phyloP scores from a whole-genome alignment of 1,140 invertebrate genomes.

The Drosophila micromelanica region DNA sequence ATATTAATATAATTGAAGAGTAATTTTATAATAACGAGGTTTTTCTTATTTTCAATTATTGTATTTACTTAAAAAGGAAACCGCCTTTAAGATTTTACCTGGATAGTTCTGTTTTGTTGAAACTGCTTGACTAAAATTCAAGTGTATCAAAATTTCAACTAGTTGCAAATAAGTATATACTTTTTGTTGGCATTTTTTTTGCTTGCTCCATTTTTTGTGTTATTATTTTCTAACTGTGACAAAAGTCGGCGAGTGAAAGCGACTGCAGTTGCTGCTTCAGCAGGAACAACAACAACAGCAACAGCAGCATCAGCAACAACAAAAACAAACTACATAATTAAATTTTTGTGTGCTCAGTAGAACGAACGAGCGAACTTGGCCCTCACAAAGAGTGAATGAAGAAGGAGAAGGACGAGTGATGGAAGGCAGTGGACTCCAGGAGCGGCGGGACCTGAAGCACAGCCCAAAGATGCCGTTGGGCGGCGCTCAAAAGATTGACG shows the following conservation, averaged over 20 bases:
- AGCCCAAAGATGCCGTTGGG: conserved; percentile 19
- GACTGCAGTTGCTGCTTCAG: conserved; percentile 14
- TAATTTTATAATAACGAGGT: too few species aligned
- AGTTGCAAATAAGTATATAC: neutral
- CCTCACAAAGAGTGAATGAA: conserved; percentile 32
- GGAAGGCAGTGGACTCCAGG: neutral
- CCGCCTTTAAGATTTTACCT: neutral
- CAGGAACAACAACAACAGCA: conserved; percentile 11
- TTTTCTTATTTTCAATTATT: too few species aligned
- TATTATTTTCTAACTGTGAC: conserved; percentile 54
- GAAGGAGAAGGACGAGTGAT: neutral
- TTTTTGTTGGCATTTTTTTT: neutral
- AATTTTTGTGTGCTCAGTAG: conserved; percentile 66
- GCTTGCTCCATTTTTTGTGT: neutral
- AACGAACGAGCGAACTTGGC: conserved; percentile 59
- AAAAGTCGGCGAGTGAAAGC: conserved; percentile 50
- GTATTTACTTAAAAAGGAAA: too few species aligned
- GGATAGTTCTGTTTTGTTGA: neutral
- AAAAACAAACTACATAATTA: conserved; percentile 60
- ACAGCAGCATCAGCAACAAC: neutral
- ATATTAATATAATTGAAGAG: too few species aligned
- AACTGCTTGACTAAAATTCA: neutral
- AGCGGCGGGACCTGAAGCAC: neutral
- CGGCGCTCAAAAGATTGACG: conserved; percentile 64
- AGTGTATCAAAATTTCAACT: conserved; percentile 15